Evolutionary conservation across 2,113 vertebrate genomes (phyloP), one percentile per base, ranked within the genome.

Genomic region (Psettodes erumei): DNA sequence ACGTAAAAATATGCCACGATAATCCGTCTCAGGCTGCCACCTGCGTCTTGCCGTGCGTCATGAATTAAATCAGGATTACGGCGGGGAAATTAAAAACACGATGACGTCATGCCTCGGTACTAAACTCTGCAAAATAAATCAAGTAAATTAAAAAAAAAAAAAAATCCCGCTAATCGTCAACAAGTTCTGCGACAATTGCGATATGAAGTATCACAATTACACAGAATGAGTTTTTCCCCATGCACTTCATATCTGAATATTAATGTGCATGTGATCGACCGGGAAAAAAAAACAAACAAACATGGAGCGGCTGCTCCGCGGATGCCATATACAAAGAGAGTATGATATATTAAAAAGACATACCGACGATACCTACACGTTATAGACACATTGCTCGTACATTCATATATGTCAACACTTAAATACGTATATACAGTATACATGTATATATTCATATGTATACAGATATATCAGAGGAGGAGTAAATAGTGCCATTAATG

Each of bases 341-440:
- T 75, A 76, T 90, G 82, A 87, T 82, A 91, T 87, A 88, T 85
- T 86, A 74, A 47, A 50, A 78, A 65, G 86, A 89, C 89, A 85
- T 67, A 92, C 87, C 71, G 84, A 91, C 85, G 63, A 92, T 88
- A 94, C 71, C 88, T 85, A 93, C 89, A 94, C 77, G 53, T 90
- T 89, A 91, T 86, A 93, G 81, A 91, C 88, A 92, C 91, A 90
- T 91, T 94, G 88, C 93, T 93, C 81, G 79, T 94, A 95, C 93
- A 95, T 94, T 94, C 93, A 94, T 94, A 94, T 93, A 94, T 93
- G 92, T 94, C 93, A 94, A 93, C 93, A 93, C 87, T 74, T 93
- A 93, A 90, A 92, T 93, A 92, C 91, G 90, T 92, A 93, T 93
- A 91, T 93, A 90, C 86, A 89, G 85, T 90, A 92, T 89, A 93